Evolutionary conservation across 2,888 invertebrate genomes (phyloP).

Genomic region (Lasioglossum vierecki): DNA sequence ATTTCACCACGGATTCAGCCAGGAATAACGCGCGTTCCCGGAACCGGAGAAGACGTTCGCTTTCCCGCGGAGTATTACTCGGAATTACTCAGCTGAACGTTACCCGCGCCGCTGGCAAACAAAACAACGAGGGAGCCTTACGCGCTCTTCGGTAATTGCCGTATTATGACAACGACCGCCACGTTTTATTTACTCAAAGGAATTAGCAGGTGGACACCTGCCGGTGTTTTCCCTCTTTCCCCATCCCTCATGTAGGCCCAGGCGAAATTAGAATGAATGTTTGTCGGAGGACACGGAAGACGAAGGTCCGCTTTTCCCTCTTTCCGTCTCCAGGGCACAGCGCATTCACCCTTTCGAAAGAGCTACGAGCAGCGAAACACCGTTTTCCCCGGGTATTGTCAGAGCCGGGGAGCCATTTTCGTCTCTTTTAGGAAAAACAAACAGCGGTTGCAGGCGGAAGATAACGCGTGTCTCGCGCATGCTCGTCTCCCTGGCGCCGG

Average conservation of each 20-base stretch:
- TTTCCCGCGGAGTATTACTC: background rate
- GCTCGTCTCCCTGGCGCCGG: conserved; percentile 77
- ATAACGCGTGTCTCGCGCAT: conserved; percentile 62
- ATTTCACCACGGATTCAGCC: conserved; percentile 20
- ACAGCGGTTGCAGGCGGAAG: conserved; percentile 65
- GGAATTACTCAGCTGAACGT: background rate
- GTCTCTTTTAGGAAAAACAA: conserved; percentile 76
- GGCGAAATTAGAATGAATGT: conserved; percentile 70
- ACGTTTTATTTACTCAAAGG: conserved; percentile 60
- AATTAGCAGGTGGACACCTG: conserved; percentile 71
- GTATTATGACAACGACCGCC: conserved; percentile 45
- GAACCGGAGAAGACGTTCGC: conserved; percentile 15
- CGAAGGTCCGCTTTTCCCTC: conserved; percentile 35
- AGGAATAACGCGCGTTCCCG: conserved; percentile 16
- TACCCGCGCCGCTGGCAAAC: background rate
- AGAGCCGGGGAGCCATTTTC: conserved; percentile 74
- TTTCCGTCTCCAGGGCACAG: conserved; percentile 7
- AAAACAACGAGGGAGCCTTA: background rate
- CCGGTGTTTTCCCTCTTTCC: conserved; percentile 26
- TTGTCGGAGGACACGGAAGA: conserved; percentile 64
- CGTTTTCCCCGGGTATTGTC: conserved; percentile 63
- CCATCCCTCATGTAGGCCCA: conserved; percentile 14
- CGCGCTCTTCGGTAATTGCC: conserved; percentile 40
- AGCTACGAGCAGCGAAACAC: conserved; percentile 40
- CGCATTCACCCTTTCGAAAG: conserved; percentile 41